Evolutionary conservation across 2,888 invertebrate species (phyloP).

Genomic region (Caenorhabditis plicata): DNA sequence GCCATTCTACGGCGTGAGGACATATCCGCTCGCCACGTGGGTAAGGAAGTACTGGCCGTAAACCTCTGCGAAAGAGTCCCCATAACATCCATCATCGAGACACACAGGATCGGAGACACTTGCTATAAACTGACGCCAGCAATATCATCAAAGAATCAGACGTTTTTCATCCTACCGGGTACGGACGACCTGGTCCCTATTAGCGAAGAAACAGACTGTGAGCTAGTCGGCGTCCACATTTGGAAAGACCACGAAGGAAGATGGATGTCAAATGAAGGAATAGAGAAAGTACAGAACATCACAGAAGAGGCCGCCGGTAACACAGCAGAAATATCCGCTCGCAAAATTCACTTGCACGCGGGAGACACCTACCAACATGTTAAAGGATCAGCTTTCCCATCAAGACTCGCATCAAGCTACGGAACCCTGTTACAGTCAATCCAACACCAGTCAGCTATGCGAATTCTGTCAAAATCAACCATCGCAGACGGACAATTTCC

Average conservation of each 20-base stretch:
- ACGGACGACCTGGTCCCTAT: not conserved
- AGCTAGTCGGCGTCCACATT: not conserved
- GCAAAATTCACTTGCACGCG: constrained; percentile 2
- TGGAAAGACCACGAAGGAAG: not conserved
- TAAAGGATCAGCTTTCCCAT: constrained; percentile 8
- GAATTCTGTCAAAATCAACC: not conserved
- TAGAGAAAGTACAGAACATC: constrained; percentile 1
- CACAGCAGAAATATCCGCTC: not conserved
- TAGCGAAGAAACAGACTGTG: constrained; percentile 1
- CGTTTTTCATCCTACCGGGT: constrained; percentile 8
- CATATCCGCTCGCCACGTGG: no score
- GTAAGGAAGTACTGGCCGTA: no score
- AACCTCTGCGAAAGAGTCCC: no score
- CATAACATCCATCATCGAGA: not conserved
- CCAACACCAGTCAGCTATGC: constrained; percentile 3
- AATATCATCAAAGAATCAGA: not conserved
- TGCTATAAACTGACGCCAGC: not conserved
- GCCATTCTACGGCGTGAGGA: no score
- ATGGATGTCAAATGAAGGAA: not conserved
- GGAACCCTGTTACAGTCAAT: constrained; percentile 4
- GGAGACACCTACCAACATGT: constrained; percentile 9
- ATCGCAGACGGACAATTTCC: not conserved
- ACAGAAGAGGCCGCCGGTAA: not conserved
- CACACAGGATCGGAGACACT: not conserved
- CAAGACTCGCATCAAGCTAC: constrained; percentile 2